phyloP scores from a whole-genome alignment of 2,888 invertebrate species.

The Harpalus rubripes region DNA sequence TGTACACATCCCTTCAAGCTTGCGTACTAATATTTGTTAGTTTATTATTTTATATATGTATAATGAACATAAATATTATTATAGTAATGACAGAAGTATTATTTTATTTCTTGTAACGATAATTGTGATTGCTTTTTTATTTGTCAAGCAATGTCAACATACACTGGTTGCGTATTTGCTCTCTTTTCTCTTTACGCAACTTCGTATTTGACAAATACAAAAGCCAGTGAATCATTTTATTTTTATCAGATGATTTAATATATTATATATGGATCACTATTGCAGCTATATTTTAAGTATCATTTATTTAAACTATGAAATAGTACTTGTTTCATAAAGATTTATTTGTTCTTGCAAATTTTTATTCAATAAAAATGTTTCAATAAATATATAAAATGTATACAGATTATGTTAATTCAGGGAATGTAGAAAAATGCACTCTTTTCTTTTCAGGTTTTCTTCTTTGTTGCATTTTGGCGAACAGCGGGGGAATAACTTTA shows the following conservation, averaged over 20 bases:
- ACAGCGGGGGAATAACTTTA: conserved; percentile 52
- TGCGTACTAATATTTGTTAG: conserved; percentile 70
- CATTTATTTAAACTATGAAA: conserved; percentile 70
- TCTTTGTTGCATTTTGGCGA: conserved; percentile 34
- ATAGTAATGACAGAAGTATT: conserved; percentile 65
- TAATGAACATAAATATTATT: conserved; percentile 66
- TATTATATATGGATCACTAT: conserved; percentile 68
- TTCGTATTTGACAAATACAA: conserved; percentile 40
- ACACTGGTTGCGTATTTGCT: conserved; percentile 14
- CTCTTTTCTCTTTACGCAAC: conserved; percentile 40
- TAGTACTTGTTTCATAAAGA: conserved; percentile 73
- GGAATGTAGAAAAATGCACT: conserved; percentile 58
- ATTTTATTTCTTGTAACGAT: conserved; percentile 63
- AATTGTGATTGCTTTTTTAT: conserved; percentile 41
- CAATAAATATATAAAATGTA: conserved; percentile 70
- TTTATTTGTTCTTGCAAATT: conserved; percentile 74
- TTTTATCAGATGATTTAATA: conserved; percentile 66
- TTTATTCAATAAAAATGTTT: conserved; percentile 76
- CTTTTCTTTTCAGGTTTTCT: conserved; percentile 47
- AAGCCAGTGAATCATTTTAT: conserved; percentile 58
- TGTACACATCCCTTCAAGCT: conserved; percentile 69
- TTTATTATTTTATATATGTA: conserved; percentile 68
- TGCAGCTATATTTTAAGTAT: conserved; percentile 70
- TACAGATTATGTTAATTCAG: conserved; percentile 28
- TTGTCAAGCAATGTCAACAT: conserved; percentile 34